Percentiles rank a stretch among this genome's conserved stretches.
Conservation (phyloP, 2,888 invertebrate genomes). For the Galeruca laticollis region DNA sequence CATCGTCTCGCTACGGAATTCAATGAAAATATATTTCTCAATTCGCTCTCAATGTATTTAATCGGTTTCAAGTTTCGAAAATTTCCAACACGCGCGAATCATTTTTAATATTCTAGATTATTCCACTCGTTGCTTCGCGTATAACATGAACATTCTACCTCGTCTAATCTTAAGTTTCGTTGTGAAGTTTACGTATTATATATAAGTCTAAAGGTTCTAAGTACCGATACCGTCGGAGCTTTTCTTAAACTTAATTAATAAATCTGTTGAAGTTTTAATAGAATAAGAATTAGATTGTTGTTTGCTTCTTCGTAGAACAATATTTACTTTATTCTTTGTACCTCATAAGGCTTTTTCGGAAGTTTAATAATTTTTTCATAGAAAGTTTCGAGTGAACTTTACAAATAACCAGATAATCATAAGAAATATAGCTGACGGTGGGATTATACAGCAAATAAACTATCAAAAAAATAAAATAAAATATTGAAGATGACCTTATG, state of each 20-base stretch:
- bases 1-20: background rate
- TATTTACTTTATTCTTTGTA: conserved; percentile 18
- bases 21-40: background rate
- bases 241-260: conserved; percentile 32
- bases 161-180: conserved; percentile 28
- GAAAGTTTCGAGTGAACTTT: conserved; percentile 9
- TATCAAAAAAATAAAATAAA: too few species aligned
- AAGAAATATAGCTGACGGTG: background rate
- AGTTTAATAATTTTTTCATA: conserved; percentile 14
- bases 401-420: background rate
- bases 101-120: conserved; percentile 52
- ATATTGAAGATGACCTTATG: too few species aligned
- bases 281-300: conserved; percentile 32
- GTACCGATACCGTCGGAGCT: conserved; percentile 17
- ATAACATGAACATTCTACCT: conserved; percentile 9
- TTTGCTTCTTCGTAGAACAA: conserved; percentile 20
- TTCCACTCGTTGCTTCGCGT: conserved; percentile 40
- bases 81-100: conserved; percentile 7
- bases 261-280: conserved; percentile 21
- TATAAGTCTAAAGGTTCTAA: conserved; percentile 14
- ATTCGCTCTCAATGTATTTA: background rate
- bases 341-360: background rate
- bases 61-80: background rate
- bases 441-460: too few species aligned
- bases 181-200: conserved; percentile 27